phyloP scores from a whole-genome alignment of 2,113 vertebrate genomes.

The Cisticola juncidis region DNA sequence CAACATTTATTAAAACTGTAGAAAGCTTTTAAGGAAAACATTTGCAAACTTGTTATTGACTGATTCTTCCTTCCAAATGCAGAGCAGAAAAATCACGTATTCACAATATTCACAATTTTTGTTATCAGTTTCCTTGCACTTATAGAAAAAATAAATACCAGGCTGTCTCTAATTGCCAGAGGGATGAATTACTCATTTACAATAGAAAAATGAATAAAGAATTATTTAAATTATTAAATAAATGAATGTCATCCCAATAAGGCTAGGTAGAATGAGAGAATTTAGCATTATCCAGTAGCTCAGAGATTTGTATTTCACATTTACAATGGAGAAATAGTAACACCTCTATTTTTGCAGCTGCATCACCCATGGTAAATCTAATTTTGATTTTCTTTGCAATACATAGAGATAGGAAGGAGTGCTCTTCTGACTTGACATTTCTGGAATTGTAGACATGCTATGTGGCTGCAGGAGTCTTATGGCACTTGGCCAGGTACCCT shows the following conservation, averaged over 20 bases:
- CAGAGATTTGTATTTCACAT: neutral
- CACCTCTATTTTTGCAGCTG: neutral
- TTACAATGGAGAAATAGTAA: neutral
- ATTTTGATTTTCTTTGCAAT: neutral
- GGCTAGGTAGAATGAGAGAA: neutral
- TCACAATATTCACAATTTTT: neutral
- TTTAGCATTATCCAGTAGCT: neutral
- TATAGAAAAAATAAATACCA: neutral
- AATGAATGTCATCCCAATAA: neutral
- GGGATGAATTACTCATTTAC: neutral
- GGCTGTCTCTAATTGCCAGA: neutral
- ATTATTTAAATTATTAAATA: neutral
- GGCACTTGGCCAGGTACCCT: neutral
- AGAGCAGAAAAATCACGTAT: neutral
- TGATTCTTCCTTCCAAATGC: neutral
- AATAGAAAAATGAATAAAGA: neutral
- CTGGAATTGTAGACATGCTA: neutral
- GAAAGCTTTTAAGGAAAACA: constrained; percentile 25
- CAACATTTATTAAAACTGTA: neutral
- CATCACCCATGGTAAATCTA: neutral
- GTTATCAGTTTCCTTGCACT: neutral
- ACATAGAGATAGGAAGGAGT: neutral
- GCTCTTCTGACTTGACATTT: neutral
- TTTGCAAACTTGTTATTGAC: neutral
- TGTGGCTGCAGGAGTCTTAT: neutral